Evolutionary conservation across 92 coral and sea anemone genomes (phyloP).

Genomic region (Palythoa caribaeorum): DNA sequence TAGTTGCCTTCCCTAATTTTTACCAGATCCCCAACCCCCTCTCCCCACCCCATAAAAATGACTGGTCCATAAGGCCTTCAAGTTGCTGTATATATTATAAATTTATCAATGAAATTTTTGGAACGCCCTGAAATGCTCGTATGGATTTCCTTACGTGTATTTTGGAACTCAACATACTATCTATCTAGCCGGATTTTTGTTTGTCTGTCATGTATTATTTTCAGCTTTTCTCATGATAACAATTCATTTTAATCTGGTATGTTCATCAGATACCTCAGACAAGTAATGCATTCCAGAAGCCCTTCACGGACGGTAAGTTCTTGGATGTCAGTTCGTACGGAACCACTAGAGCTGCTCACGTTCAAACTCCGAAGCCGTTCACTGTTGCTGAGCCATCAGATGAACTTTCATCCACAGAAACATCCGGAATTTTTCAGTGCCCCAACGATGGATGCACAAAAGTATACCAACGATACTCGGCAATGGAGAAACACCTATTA

Average conservation of each 20-base stretch:
- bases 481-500: conserved; percentile 29
- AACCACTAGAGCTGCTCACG: conserved; percentile 50
- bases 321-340: conserved; percentile 20
- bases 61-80: conserved; percentile 4
- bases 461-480: conserved; percentile 42
- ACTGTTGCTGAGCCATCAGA: conserved; percentile 5
- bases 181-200: background rate
- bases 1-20: background rate
- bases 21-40: background rate
- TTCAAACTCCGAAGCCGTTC: conserved; percentile 9
- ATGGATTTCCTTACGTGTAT: conserved; percentile 4
- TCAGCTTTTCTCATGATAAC: background rate
- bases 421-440: conserved; percentile 24
- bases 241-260: conserved; percentile 4
- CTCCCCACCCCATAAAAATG: background rate
- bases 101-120: conserved; percentile 9
- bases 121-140: conserved; percentile 20
- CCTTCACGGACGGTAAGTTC: conserved; percentile 36
- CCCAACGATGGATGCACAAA: conserved; percentile 43
- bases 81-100: background rate
- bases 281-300: conserved; percentile 19
- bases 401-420: background rate
- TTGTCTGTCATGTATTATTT: background rate
- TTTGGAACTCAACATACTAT: conserved; percentile 7
- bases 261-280: conserved; percentile 35